Evolutionary conservation across 2,113 vertebrate genomes (phyloP), one percentile per base, ranked within the genome.

Genomic region (Clarias gariepinus): DNA sequence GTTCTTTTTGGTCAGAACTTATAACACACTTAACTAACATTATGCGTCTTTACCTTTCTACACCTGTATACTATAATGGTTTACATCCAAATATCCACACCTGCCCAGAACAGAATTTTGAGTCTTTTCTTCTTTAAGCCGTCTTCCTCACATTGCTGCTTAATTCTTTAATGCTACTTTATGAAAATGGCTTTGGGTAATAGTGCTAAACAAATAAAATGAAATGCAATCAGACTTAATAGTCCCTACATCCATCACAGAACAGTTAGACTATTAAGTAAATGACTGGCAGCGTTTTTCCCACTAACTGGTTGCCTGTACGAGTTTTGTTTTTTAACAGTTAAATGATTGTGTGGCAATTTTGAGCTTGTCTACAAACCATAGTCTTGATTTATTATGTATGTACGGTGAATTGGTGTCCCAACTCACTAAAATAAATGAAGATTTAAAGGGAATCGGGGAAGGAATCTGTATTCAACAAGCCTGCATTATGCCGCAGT

Each of bases 401-500:
- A 85, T 85, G 58, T 82, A 79, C 79, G 52, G 86, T 47, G 80
- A 91, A 87, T 86, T 87, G 63, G 76, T 61, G 81, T 86, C 84
- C 81, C 76, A 47, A 89, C 79, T 88, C 66, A 81, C 87, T 55
- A 85, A 71, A 85, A 68, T 86, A 92, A 89, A 92, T 92, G 82
- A 91, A 90, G 90, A 93, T 92, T 87, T 89, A 91, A 92, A 84
- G 15, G 1, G 52, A 13, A 33, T 86, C 84, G 88, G 87, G 89
- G 90, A 68, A 57, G n/a, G 68, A 89, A 91, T 89, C 84, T 82
- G 76, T 86, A 90, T 90, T 89, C 85, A 86, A 80, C 90, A 81
- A 57, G 73, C 63, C 87, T 90, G 88, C 90, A 90, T 93, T 91
- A 91, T 91, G 88, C 78, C 89, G 81, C 82, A 89, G 87, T 87